Evolutionary conservation across 2,113 vertebrate genomes (phyloP), one percentile per base, ranked within the genome.

Genomic region (Pardalotus punctatus): DNA sequence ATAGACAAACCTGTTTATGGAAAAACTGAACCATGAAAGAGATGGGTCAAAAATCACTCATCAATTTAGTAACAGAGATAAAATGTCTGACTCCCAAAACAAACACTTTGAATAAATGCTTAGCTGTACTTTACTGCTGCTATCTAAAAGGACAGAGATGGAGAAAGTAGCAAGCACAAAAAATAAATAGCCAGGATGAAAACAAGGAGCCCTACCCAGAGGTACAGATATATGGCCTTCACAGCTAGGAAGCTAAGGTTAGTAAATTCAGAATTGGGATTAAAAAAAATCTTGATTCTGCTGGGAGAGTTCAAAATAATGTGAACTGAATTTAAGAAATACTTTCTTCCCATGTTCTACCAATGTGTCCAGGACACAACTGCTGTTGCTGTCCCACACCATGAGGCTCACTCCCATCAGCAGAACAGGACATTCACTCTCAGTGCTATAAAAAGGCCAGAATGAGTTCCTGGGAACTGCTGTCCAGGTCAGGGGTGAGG

Each of bases 321-420:
- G 10, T 50, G 43, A 86, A 31, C 1, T 25, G 2, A 60, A 60
- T 60, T 67, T 4, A 3, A 65, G 35, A 25, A 58, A 62, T 31
- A 38, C 12, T 42, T 67, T 80, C 22, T 73, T 91, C 62, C 57
- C 11, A 10, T 12, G 5, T 42, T 88, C 58, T 78, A 64, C 56
- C 47, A 47, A 7, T 28, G 33, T 6, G 11, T 10, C 53, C 48
- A 28, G 33, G 24, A 13, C 50, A 29, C 0, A 0, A 5, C 3
- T 35, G 11, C n/a, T 18, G 35, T 24, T 62, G 5, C 35, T 31
- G 42, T 31, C n/a, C 35, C 48, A 5, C 2, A 64, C 45, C 36
- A 25, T 35, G 8, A 62, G 51, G 43, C 50, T 73, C 70, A 14
- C 11, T 51, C 42, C 66, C 78, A 45, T 5, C 28, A 40, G 54